Base-by-base conservation (phyloP, 2,797 vertebrate species). In the Hylomyscus alleni region DNA sequence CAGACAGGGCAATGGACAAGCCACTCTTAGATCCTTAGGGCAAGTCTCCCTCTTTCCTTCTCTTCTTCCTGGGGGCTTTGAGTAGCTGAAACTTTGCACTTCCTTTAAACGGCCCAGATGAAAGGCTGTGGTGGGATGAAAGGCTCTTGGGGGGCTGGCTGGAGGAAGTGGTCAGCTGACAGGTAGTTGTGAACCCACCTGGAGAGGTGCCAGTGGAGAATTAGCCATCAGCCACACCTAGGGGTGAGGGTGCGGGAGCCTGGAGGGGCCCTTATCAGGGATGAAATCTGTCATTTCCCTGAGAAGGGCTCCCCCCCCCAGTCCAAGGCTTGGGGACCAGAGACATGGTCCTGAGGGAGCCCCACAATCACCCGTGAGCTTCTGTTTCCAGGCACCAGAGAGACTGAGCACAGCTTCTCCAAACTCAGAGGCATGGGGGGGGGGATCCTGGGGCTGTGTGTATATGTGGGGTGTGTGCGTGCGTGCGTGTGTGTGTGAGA, bases 81-180 rank as follows among this genome's bases (percentile, higher is more conserved):
- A 44, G 95, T 44, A 29, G n/a, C 31, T 54, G 75, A 72, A 80
- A 82, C 82, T 86, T 93, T 90, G 77, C 92, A 6, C 52, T 54
- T 93, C 80, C 89, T 95, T 98, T 65, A 90, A 94, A 96, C 91
- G 94, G 44, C 89, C 47, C 82, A 87, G 96, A 97, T 97, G 97
- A 97, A 97, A 98, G 97, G 90, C 92, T 0, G 15, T 29, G 84
- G 8, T 9, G 67, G 88, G 96, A 97, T 97, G 90, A 97, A 98
- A 96, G 93, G 56, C 20, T 72, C 80, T 69, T 4, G 7, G 47
- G 62, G 83, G 62, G 47, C 62, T 86, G 44, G 50, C 50, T 65
- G 0, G 1, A 98, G 97, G 98, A 98, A 98, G 93, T 24, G 47
- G 37, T 83, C 3, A 14, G 90, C 97, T 98, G 97, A 89, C 98